Conservation (phyloP, 2,888 invertebrate genomes). For the Drosophila acutilabella region DNA sequence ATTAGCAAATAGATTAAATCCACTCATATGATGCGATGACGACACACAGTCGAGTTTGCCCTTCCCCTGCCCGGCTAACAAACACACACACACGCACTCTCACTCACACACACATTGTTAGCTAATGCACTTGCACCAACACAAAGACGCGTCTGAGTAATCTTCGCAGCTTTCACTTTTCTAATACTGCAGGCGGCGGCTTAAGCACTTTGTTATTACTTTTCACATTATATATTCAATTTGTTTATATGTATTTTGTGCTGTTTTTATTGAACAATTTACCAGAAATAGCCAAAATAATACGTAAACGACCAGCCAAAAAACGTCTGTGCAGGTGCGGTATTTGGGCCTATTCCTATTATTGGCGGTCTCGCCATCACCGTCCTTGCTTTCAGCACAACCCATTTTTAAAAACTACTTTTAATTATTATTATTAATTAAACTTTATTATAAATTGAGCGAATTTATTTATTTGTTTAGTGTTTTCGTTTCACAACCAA, state of each 20-base stretch:
- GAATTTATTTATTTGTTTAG: constrained; percentile 30
- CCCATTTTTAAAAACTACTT: constrained; percentile 86
- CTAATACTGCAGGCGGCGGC: neutral
- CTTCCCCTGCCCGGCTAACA: constrained; percentile 1
- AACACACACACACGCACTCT: neutral
- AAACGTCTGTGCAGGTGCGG: constrained; percentile 93
- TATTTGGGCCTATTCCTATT: constrained; percentile 86
- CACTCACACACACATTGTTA: neutral
- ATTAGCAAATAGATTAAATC: constrained; percentile 56
- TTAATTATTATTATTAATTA: constrained; percentile 1
- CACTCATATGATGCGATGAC: constrained; percentile 65
- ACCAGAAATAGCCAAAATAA: constrained; percentile 94
- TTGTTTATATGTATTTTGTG: neutral
- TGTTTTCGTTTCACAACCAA: constrained; percentile 53
- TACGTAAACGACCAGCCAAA: constrained; percentile 92
- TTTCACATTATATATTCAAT: neutral
- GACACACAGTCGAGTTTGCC: constrained; percentile 39
- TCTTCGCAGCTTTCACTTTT: constrained; percentile 62
- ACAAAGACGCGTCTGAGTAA: constrained; percentile 44
- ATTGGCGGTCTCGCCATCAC: constrained; percentile 75
- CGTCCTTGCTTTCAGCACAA: constrained; percentile 88
- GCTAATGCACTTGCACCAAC: constrained; percentile 24
- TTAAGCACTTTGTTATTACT: too few relatives aligned
- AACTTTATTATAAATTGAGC: constrained; percentile 38
- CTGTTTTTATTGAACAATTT: constrained; percentile 64